Evolutionary conservation across 1,140 invertebrate genomes (phyloP), one percentile per base, ranked within the genome.

Genomic region (Trachelipus rathkii): DNA sequence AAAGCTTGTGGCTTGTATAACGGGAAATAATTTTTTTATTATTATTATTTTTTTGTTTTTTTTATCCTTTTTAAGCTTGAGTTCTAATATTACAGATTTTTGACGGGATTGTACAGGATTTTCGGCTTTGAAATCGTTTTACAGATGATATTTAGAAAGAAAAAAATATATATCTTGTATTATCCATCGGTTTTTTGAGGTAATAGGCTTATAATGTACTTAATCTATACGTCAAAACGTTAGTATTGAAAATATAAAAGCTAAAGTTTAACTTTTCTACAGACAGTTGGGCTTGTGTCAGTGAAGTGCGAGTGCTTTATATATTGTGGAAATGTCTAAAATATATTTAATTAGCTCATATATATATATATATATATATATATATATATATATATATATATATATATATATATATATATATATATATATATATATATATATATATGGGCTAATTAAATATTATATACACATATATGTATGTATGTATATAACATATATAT

Each of bases 351-450:
- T 33, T 33, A 33, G 2, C 33, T 33, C 33, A 60, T 60, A 60
- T 60, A 60, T 60, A 60, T 60, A 60, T 60, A 60, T 60, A 60
- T 60, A 60, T 60, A 60, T 60, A 60, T 60, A 60, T 60, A 60
- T 60, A 60, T 60, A 60, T 60, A 60, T 60, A 60, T 60, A 60
- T 60, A 60, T 60, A 60, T 60, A 60, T 60, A 60, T 60, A 60
- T 60, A 60, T 60, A 60, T 60, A 60, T 60, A 60, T 60, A 60
- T 60, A 60, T 60, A 60, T 60, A 60, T 60, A 60, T 60, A 60
- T 60, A 60, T 60, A 60, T 60, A 60, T 60, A 60, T 60, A 60
- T 60, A 60, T 60, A 60, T 60, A 60, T 60, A 60, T 15, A 60
- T 60, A 19, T 15, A 13, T 15, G 46, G 15, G 9, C 15, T 50